Base-by-base conservation (phyloP, 2,797 vertebrate genomes). In the Pogonophryne albipinna region DNA sequence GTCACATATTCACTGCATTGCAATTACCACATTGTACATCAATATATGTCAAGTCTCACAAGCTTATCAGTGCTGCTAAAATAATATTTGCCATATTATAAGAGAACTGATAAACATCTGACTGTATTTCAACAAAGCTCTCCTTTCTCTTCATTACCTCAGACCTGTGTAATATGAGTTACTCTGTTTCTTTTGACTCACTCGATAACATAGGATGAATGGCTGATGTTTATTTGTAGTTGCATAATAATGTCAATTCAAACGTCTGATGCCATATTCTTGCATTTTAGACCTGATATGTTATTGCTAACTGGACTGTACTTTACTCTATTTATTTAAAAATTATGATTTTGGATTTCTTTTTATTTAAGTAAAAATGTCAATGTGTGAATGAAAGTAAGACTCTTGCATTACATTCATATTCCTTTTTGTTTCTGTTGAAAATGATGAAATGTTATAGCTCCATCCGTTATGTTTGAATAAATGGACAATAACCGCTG, bases 11-110 rank as follows among this genome's bases (percentile, higher is more conserved):
- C 4, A 4, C 8, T 71, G 20, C 17, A 69, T 19, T 41, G 44
- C 7, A 60, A 58, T 27, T 51, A 38, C 42, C 44, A 80, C 13
- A 62, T 73, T 79, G 63, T 55, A 68, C 46, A 64, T 46, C 1
- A 27, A 19, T 55, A 49, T 47, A 20, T 20, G 15, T 78, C 66
- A 52, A 31, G n/a, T 76, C 46, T 85, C 20, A 45, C n/a, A 55
- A 12, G 51, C 52, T 42, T 78, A n/a, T 52, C 8, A 52, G 1
- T 66, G 82, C 85, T 87, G 84, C 80, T 87, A 79, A 71, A 78
- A 72, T 69, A 64, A 34, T 71, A 7, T 51, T 44, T 52, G 13
- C 71, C 19, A n/a, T 23, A 64, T 59, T 44, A 46, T n/a, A 74
- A 70, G n/a, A 20, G 44, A 70, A 58, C 17, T 62, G 42, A 42